Base-by-base conservation (phyloP, 2,797 vertebrate genomes). In the Hozukius guyotensis region DNA sequence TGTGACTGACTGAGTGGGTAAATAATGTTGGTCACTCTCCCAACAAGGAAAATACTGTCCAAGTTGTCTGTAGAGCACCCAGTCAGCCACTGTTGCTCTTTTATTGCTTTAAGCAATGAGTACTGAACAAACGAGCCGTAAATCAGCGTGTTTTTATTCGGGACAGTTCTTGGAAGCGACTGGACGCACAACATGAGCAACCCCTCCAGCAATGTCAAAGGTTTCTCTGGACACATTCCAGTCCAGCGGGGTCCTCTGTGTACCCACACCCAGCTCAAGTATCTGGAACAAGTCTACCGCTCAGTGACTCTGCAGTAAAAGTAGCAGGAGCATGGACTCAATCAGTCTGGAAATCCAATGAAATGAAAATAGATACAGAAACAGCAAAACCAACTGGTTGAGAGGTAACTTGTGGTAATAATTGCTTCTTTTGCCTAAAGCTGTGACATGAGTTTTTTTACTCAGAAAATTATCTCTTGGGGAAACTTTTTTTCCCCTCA, bases 211-310 rank as follows among this genome's bases (percentile, higher is more conserved):
- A 38, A 49, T 34, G 81, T 88, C 83, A 90, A 77, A 87, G 67
- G 78, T 75, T 77, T 60, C 66, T 80, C 73, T 42, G 77, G 74
- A 55, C 36, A 68, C 68, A 78, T 87, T 85, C 81, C 81, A 59
- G 70, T 72, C 18, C 67, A 49, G 66, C 67, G 69, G 29, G 72
- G 63, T 78, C 76, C 62, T 49, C 59, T 8, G 29, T 42, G 32
- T 3, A 42, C 42, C 61, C 11, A 6, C 57, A 55, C 49, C 18
- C 70, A 66, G 74, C 81, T 88, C 70, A 75, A 81, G 74, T 79
- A 65, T 79, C 82, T 81, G 74, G 56, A 80, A 72, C 3, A 14
- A 53, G 32, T 18, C 49, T 7, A 56, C 20, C 1, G 2, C 75
- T 64, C 53, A 29, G 32, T 61, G 64, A 67, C 42, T 25, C 22